Base-by-base conservation (phyloP, 2,888 invertebrate genomes). In the Amiota mariae region DNA sequence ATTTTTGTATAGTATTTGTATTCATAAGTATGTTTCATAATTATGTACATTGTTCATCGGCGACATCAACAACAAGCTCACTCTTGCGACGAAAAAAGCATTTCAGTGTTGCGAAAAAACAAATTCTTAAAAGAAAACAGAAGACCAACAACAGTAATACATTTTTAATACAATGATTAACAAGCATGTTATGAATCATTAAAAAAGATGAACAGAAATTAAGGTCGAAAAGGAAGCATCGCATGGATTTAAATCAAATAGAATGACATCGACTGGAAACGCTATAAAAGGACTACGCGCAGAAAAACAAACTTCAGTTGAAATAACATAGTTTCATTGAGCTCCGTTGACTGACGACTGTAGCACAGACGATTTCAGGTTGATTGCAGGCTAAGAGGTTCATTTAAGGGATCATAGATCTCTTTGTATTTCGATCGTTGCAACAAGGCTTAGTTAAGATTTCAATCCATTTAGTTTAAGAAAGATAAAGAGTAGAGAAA, bases 171-270 rank as follows among this genome's bases (percentile, higher is more conserved):
- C 49, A 59, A 66, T 73, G 86, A 82, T 83, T 85, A 85, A 83
- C 86, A 83, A 85, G 86, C 86, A 79, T 82, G 85, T 82, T 81
- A 86, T 85, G 85, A 79, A 85, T 85, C 82, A 83, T 82, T 82
- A 79, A 82, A 86, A 82, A 77, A 82, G 71, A 36, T 11, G 18
- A 72, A n/a, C 36, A 71, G 72, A 73, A 46, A 54, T 48, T 73
- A 68, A n/a, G 63, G 24, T 59, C 68, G 74, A 57, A 66, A 71
- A 73, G 72, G 36, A 36, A 75, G 66, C 68, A 61, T 24, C n/a
- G 57, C 61, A 49, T 13, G 54, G 49, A 24, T 51, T 57, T 49
- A 61, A 64, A 71, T 36, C 36, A 36, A 36, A 6, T 36, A 36
- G 36, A 36, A 36, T 36, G 36, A 6, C 36, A 36, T 36, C 36